phyloP scores from a whole-genome alignment of 2,113 vertebrate species.

The Seriola rivoliana region DNA sequence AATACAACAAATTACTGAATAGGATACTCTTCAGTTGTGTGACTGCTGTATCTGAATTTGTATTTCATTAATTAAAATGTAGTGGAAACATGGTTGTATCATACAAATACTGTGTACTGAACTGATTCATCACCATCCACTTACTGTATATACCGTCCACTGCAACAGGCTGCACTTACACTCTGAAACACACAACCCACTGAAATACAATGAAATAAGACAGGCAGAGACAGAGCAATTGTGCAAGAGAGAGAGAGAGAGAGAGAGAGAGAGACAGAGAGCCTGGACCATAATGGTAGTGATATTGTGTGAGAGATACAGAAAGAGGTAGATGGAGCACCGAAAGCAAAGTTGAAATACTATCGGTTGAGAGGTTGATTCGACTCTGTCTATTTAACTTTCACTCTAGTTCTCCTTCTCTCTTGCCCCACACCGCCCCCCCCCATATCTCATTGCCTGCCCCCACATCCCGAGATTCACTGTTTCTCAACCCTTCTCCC shows the following conservation, averaged over 20 bases:
- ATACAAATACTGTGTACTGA: neutral
- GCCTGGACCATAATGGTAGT: neutral
- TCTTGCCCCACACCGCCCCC: neutral
- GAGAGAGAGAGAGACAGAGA: neutral
- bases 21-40: neutral
- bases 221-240: neutral
- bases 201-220: constrained; percentile 27
- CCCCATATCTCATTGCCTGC: constrained; percentile 3
- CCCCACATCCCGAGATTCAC: neutral
- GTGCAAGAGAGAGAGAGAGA: neutral
- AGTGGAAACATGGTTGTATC: neutral
- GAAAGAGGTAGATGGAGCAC: constrained; percentile 4
- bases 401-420: constrained; percentile 7
- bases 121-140: neutral
- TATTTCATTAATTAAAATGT: neutral
- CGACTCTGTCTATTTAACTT: constrained; percentile 25
- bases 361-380: constrained; percentile 11
- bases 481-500: neutral
- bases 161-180: neutral
- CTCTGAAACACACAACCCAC: neutral
- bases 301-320: constrained; percentile 13
- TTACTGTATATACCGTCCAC: neutral
- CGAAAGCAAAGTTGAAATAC: constrained; percentile 10
- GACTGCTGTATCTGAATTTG: neutral
- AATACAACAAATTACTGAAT: neutral